Base-by-base conservation (phyloP, 2,113 vertebrate species). In the Sardina pilchardus region DNA sequence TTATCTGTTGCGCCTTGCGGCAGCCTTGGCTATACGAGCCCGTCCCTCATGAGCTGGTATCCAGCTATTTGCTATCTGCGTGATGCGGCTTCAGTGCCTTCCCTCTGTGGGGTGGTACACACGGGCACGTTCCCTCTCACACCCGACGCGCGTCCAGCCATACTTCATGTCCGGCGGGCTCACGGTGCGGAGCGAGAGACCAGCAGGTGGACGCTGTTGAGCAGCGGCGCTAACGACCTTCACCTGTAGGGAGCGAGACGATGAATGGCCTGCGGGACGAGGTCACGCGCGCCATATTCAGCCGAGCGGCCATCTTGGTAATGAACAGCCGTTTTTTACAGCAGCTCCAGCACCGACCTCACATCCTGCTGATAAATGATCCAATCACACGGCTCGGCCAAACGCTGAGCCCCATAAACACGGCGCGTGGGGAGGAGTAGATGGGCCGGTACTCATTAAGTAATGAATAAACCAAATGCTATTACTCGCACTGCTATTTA, bases 311-410 rank as follows among this genome's bases (percentile, higher is more conserved):
- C 71, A 78, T 78, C 36, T 78, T 78, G 71, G 71, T 78, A 78
- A 78, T 78, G 71, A 78, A 78, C 71, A 78, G 30, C 39, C 71
- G 14, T 78, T 78, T 78, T 78, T 78, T 78, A 78, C 71, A 78
- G 12, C 30, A 78, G 36, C 71, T 78, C 30, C 17, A 78, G 71
- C 30, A 3, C 71, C 3, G 30, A 34, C 30, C 34, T 78, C 71
- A 78, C 71, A 78, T 78, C 71, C 14, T 12, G 71, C 26, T 78
- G 71, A 78, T 78, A 78, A 78, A 78, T 34, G 71, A 78, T 78
- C 71, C 71, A 78, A 78, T 78, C 71, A 36, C 71, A 36, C 30
- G 0, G 71, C 2, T 78, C 71, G 30, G 71, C 71, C 71, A 78
- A 78, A 78, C 39, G 71, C 26, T 17, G 30, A 16, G 71, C 30